phyloP scores from a whole-genome alignment of 2,888 invertebrate genomes.

The Sphaeridia pumilis region DNA sequence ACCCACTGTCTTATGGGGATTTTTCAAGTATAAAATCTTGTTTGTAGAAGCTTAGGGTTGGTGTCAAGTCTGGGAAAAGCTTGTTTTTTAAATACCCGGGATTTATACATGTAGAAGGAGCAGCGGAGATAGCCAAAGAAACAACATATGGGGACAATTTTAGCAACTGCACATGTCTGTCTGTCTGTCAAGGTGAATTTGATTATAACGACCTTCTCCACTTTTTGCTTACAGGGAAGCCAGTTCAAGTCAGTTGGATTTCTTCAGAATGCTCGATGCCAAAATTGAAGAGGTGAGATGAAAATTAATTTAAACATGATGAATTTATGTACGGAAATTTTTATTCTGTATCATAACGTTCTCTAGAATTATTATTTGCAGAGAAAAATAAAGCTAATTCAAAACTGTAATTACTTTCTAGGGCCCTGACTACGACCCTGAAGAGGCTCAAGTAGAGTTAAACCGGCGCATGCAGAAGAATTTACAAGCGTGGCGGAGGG shows the following conservation, averaged over 20 bases:
- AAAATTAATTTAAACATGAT: background rate
- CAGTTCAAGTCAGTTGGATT: slow-evolving; percentile 79
- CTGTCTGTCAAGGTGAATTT: background rate
- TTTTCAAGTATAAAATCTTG: no score
- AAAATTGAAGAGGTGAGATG: slow-evolving; percentile 72
- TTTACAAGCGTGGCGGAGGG: slow-evolving; percentile 17
- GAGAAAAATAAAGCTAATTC: background rate
- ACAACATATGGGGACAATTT: background rate
- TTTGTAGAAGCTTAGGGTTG: no score
- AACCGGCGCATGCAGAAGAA: slow-evolving; percentile 13
- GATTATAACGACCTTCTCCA: background rate
- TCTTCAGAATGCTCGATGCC: slow-evolving; percentile 84
- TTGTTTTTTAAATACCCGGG: no score
- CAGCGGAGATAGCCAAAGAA: background rate
- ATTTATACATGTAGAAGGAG: background rate
- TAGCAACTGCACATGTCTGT: background rate
- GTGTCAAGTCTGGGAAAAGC: no score
- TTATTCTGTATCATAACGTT: background rate
- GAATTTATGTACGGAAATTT: background rate
- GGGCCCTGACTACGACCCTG: slow-evolving; percentile 32
- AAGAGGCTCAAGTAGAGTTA: slow-evolving; percentile 17
- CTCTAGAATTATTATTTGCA: background rate
- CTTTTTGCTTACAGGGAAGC: slow-evolving; percentile 55
- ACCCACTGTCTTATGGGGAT: no score
- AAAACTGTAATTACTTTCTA: slow-evolving; percentile 3